phyloP scores from a whole-genome alignment of 2,888 invertebrate genomes.

The Philhelius pedissequus region DNA sequence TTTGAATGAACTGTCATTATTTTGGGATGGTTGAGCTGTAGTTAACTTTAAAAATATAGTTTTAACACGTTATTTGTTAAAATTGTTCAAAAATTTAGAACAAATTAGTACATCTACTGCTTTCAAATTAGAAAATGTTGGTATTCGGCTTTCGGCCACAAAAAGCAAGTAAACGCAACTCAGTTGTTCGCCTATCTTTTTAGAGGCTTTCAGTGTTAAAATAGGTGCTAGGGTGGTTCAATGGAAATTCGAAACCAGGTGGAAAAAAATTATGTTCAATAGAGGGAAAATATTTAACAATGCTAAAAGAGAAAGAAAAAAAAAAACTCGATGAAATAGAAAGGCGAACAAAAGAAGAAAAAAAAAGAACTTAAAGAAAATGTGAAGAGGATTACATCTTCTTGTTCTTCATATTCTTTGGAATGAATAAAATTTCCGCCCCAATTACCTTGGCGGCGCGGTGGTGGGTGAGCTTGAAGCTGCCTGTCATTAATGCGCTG shows the following conservation, averaged over 20 bases:
- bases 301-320: not conserved
- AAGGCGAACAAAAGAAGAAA: not conserved
- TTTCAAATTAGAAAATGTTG: too few species aligned
- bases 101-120: too few species aligned
- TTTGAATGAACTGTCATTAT: too few species aligned
- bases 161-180: not conserved
- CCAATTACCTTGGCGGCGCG: constrained; percentile 33
- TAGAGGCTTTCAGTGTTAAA: not conserved
- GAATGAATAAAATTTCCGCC: constrained; percentile 45
- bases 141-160: too few species aligned
- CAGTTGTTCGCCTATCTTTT: not conserved
- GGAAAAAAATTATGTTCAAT: constrained; percentile 20
- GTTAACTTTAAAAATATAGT: too few species aligned
- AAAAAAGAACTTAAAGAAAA: not conserved
- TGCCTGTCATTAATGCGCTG: not conserved
- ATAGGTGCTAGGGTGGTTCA: not conserved
- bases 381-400: constrained; percentile 41
- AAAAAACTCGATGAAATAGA: not conserved
- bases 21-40: too few species aligned
- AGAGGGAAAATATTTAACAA: constrained; percentile 28
- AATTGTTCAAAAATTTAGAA: too few species aligned
- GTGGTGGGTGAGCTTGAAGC: not conserved
- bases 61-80: too few species aligned
- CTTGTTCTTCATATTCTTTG: not conserved
- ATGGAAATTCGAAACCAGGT: constrained; percentile 25